A percentile compares a stretch with the other conserved stretches of the same genome.
These are phyloP conservation scores for Balearica regulorum DNA, from an alignment of 2,797 vertebrate genomes.

Conservation along the genomic window DNA sequence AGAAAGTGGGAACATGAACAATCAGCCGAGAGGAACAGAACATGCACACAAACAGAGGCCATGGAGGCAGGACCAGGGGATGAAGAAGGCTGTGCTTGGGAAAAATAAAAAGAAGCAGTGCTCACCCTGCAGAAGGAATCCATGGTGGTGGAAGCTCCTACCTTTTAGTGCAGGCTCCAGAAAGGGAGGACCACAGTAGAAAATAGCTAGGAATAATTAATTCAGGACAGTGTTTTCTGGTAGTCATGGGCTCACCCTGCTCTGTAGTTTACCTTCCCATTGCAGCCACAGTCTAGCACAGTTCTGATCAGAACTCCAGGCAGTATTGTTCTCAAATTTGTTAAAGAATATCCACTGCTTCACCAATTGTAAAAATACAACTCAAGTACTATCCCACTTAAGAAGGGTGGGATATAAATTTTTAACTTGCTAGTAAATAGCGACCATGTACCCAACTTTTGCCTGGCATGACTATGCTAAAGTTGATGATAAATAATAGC, in stretches of 20 bases:
- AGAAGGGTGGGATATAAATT: neutral
- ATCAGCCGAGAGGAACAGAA: neutral
- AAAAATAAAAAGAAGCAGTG: neutral
- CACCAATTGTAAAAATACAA: neutral
- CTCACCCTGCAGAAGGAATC: neutral
- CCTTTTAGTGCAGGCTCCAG: neutral
- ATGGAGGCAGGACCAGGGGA: neutral
- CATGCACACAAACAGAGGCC: neutral
- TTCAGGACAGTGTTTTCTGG: neutral
- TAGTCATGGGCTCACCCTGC: neutral
- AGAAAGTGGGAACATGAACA: neutral
- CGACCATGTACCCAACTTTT: neutral
- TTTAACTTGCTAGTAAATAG: neutral
- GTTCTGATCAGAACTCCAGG: neutral
- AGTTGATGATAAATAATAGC: neutral
- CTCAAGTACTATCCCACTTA: neutral
- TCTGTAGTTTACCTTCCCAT: neutral
- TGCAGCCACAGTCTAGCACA: accelerated
- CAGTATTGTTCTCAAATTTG: neutral
- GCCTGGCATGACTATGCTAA: neutral
- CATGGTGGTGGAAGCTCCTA: neutral
- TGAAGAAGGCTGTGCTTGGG: neutral
- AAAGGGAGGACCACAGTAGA: neutral
- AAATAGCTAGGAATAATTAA: neutral
- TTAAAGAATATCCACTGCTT: neutral